Evolutionary conservation across 2,797 vertebrate species (phyloP), one percentile per base, ranked within the genome.

Genomic region (Gastrophryne carolinensis): DNA sequence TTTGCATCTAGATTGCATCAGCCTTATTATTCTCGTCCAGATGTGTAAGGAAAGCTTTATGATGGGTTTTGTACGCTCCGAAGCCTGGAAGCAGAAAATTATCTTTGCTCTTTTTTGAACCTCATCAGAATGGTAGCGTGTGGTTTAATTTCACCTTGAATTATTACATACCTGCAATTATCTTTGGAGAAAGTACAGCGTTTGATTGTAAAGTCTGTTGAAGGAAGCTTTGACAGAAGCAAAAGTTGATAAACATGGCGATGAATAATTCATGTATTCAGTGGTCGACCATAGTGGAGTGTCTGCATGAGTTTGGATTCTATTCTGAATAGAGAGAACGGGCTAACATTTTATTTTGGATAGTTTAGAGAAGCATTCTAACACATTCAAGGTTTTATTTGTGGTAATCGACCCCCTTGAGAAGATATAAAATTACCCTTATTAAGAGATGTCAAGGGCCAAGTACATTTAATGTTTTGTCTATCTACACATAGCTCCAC

Each of bases 1-100:
- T 72, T 72, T 72, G 58, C 47, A 72, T 63, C 13, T 63, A 63
- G 70, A 72, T 62, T 29, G 29, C 70, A 63, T 63, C 57, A 72
- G 52, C 52, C 44, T 50, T 44, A 32, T 41, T 39, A 21, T 41
- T 34, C 53, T 27, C 8, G 3, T 7, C 57, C 70, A 73, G 23
- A 63, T 73, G 58, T 63, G 70, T 63, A 37, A 53, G 52, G 27
- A 29, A 30, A 44, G 35, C 24, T 3, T 24, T 34, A 64, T 54
- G 39, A 5, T 54, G 23, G 23, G 57, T 32, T 21, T 11, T 37
- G 69, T 72, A n/a, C 7, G 35, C 13, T 24, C 35, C 9, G 21
- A 12, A 27, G 24, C 29, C 30, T 50, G 47, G 9, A 32, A 49
- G 27, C 62, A 1, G 9, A 50, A 8, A 4, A 37, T 27, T 21